Conservation (phyloP, 2,113 vertebrate species). For the Coreoperca whiteheadi region DNA sequence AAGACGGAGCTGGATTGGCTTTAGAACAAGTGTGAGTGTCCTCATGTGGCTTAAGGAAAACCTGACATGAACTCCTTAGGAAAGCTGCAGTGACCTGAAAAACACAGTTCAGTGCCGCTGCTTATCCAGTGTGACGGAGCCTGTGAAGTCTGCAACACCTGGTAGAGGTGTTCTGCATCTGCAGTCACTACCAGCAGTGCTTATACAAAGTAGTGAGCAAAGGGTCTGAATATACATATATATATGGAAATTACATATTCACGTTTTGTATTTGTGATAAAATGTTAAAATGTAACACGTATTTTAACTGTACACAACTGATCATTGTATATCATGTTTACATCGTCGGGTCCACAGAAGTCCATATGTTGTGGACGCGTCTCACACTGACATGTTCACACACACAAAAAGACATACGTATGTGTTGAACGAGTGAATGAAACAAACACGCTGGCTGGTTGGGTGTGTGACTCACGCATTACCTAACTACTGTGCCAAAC, state of each 20-base stretch:
- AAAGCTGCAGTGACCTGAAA: conserved; percentile 36
- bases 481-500: conserved; percentile 60
- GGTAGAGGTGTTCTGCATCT: conserved; percentile 19
- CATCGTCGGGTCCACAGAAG: conserved; percentile 22
- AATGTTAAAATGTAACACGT: not conserved
- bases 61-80: conserved; percentile 9
- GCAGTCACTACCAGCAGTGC: not conserved
- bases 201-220: not conserved
- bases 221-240: not conserved
- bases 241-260: too few relatives aligned
- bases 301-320: not conserved
- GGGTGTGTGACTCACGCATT: conserved; percentile 58
- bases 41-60: conserved; percentile 15
- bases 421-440: conserved; percentile 35
- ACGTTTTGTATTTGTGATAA: not conserved
- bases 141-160: conserved; percentile 5
- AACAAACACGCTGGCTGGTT: conserved; percentile 31
- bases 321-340: not conserved
- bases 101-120: conserved; percentile 28
- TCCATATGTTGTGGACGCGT: conserved; percentile 25
- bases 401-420: not conserved
- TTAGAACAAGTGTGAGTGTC: not conserved
- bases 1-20: not conserved
- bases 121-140: conserved; percentile 4
- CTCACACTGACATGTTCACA: conserved; percentile 37